These are phyloP conservation scores for Calameuta idolon DNA, from an alignment of 2,888 invertebrate species.

Conservation along the genomic window DNA sequence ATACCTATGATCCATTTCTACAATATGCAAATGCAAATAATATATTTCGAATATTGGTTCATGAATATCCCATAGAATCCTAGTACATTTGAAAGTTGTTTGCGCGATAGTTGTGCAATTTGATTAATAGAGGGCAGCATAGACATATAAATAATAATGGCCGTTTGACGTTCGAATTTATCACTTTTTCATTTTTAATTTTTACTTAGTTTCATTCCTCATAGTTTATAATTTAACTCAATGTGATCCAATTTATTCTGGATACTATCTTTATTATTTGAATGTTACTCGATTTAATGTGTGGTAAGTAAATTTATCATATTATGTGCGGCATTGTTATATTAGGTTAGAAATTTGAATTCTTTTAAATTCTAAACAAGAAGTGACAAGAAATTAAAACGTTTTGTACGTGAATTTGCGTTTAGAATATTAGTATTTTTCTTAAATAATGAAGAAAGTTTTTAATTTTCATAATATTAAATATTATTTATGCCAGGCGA, in stretches of 20 bases:
- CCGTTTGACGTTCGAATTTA: not conserved
- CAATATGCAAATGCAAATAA: not conserved
- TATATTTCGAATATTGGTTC: not conserved
- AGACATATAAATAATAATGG: not conserved
- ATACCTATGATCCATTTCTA: not conserved
- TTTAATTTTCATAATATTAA: too few relatives aligned
- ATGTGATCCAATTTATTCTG: not conserved
- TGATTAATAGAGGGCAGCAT: not conserved
- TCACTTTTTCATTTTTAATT: not conserved
- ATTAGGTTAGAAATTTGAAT: not conserved
- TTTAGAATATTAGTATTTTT: not conserved
- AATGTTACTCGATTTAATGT: not conserved
- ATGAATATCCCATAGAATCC: too few relatives aligned
- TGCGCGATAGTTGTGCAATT: not conserved
- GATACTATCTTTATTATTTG: not conserved
- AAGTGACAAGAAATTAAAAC: not conserved
- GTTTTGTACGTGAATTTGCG: not conserved
- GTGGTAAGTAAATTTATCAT: not conserved
- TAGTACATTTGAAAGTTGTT: not conserved
- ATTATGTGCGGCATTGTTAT: not conserved
- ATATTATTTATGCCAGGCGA: too few relatives aligned
- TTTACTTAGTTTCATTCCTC: not conserved
- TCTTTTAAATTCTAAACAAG: not conserved
- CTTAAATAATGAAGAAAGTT: too few relatives aligned
- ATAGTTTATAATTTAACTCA: not conserved